phyloP scores from a whole-genome alignment of 2,797 vertebrate genomes.

The Odontamblyopus rebecca region DNA sequence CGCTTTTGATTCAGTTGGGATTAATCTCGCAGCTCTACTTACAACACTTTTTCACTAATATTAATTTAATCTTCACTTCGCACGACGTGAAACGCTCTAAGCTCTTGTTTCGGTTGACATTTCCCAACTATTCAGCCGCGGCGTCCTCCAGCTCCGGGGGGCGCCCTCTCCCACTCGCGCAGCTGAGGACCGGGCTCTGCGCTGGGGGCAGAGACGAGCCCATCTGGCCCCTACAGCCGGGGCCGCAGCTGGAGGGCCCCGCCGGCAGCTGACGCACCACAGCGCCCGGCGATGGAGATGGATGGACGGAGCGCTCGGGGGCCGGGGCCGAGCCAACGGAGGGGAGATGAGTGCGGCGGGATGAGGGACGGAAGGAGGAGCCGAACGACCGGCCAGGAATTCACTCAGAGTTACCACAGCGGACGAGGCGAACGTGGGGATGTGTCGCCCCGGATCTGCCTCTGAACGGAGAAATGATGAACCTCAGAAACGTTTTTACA shows the following conservation, averaged over 20 bases:
- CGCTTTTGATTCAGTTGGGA: too few species aligned
- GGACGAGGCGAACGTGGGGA: background rate
- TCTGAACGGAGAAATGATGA: background rate
- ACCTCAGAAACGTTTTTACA: too few species aligned
- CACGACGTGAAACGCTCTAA: background rate
- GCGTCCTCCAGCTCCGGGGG: slow-evolving; percentile 40
- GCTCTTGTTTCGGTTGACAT: background rate
- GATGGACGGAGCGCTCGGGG: slow-evolving; percentile 59
- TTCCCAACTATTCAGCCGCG: slow-evolving; percentile 11
- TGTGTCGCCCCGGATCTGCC: background rate
- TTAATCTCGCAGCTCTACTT: too few species aligned
- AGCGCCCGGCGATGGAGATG: slow-evolving; percentile 47
- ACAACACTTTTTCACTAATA: background rate
- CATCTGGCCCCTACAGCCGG: slow-evolving; percentile 72
- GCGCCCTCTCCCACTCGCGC: slow-evolving; percentile 41
- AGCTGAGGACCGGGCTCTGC: slow-evolving; percentile 30
- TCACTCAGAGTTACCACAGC: slow-evolving; percentile 24
- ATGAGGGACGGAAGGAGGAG: slow-evolving; percentile 11
- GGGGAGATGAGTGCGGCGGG: slow-evolving; percentile 28
- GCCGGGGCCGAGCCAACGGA: slow-evolving; percentile 18
- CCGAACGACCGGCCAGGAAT: slow-evolving; percentile 23
- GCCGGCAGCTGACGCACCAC: slow-evolving; percentile 66
- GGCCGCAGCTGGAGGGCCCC: slow-evolving; percentile 74
- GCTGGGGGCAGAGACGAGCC: slow-evolving; percentile 50
- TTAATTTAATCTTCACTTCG: background rate